Evolutionary conservation across 2,113 vertebrate species (phyloP), one percentile per base, ranked within the genome.

Genomic region (Piliocolobus tephrosceles): DNA sequence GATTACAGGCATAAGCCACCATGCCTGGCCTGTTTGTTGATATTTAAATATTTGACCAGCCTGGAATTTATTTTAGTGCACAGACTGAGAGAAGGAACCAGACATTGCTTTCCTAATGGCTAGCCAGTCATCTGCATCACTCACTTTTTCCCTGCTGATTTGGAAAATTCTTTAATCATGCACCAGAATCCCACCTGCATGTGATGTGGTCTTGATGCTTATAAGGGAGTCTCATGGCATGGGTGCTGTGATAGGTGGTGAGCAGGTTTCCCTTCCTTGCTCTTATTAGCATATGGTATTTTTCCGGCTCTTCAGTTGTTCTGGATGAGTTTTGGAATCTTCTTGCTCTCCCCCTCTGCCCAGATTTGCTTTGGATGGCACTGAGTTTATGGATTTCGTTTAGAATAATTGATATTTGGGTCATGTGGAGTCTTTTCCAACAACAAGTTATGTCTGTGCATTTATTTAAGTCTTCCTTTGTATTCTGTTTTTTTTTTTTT

Each of bases 171-270:
- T 35, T 70, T 83, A 20, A 3, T 23, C 73, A 20, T 5, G 23
- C 5, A 17, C 10, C 13, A 17, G 61, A 35, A 32, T 8, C 66
- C 27, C 40, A 14, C 0, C 16, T 25, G 2, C 13, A 7, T 27
- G 18, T 20, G 38, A 6, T n/a, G 3, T 4, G 4, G 23, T 13
- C 7, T 30, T 14, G 17, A 5, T 10, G 32, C 12, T 10, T 40
- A 10, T 18, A 8, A 14, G 61, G 2, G 61, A n/a, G 18, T 13
- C 9, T 13, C 7, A 6, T 35, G 12, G 16, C 50, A 4, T 11
- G 9, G 78, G 10, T 20, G 2, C 3, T 2, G 1, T 55, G 1
- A 25, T 10, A 20, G 35, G 6, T 20, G 40, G 50, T 30, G 45
- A 66, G 45, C 43, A 43, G 45, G 0, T 12, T n/a, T 52, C 40